These are phyloP conservation scores for Daphoenositta chrysoptera DNA, from an alignment of 2,113 vertebrate genomes.

Conservation along the genomic window DNA sequence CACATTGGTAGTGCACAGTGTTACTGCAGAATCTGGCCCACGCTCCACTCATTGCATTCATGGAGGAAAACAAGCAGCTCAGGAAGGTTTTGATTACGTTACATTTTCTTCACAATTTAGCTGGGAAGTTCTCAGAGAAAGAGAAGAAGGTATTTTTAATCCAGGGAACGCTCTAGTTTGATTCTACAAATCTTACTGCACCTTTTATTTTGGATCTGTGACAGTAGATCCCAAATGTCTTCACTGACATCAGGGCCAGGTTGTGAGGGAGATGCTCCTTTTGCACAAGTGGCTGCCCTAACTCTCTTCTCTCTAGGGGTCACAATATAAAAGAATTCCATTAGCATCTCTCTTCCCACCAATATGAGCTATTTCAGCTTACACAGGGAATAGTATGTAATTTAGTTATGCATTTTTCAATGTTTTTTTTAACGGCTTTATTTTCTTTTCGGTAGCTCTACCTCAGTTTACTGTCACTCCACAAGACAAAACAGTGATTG, in stretches of 20 bases:
- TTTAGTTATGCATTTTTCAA: background rate
- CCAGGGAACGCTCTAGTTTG: background rate
- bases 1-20: background rate
- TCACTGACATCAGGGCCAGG: background rate
- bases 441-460: slow-evolving; percentile 73
- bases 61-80: background rate
- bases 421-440: background rate
- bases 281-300: background rate
- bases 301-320: background rate
- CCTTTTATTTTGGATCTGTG: background rate
- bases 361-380: background rate
- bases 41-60: background rate
- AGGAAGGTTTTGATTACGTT: background rate
- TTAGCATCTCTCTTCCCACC: background rate
- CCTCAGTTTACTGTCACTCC: slow-evolving; percentile 92
- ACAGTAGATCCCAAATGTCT: background rate
- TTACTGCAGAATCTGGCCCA: background rate
- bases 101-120: background rate
- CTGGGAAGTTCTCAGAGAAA: background rate
- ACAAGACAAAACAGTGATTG: slow-evolving; percentile 87
- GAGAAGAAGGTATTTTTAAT: background rate
- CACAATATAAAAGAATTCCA: background rate
- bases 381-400: background rate
- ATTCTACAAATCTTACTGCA: background rate
- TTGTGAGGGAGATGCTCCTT: background rate